Evolutionary conservation across 2,888 invertebrate species (phyloP), one percentile per base, ranked within the genome.

Genomic region (Cheilosia scutellata): DNA sequence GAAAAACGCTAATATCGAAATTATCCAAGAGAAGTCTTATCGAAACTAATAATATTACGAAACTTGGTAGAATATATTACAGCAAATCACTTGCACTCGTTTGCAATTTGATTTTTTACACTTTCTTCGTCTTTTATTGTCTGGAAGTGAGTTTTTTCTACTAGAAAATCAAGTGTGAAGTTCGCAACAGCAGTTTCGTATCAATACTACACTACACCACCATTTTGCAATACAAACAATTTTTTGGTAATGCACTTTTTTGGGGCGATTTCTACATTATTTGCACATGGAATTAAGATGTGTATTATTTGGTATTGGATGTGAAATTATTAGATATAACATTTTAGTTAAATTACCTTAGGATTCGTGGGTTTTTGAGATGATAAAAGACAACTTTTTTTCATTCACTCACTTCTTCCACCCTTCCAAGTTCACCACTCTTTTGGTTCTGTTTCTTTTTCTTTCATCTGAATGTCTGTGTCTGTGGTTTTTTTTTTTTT

Each of bases 181-280:
- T 84, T 84, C 75, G 84, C 70, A 79, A 62, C 72, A 83, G 82
- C 72, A 83, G 62, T 57, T 78, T 31, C 33, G 65, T 58, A 79
- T 58, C 57, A 78, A 37, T 66, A 83, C 78, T 20, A 70, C 77
- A 20, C 63, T 66, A 72, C 74, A 84, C 79, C 80, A 76, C 84
- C 84, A 84, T 84, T 84, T 84, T 84, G 84, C 84, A 84, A 79
- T 71, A 84, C 84, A 84, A 84, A 84, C 84, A 84, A 80, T 84
- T 84, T 84, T 49, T 51, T 29, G 63, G 33, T 33, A 65, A 79
- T 80, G 79, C 84, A 80, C 75, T 76, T 84, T 84, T 79, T 62
- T 16, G n/a, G 4, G 3, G 0, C 4, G 33, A 63, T 27, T 75
- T 79, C 47, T 49, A 1, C 1, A 27, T 0, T 3, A 77, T 55